A percentile compares a stretch with the other conserved stretches of the same genome.
These are phyloP conservation scores for Mizuhopecten yessoensis DNA, from an alignment of 1,140 invertebrate species.

Conservation along the genomic window DNA sequence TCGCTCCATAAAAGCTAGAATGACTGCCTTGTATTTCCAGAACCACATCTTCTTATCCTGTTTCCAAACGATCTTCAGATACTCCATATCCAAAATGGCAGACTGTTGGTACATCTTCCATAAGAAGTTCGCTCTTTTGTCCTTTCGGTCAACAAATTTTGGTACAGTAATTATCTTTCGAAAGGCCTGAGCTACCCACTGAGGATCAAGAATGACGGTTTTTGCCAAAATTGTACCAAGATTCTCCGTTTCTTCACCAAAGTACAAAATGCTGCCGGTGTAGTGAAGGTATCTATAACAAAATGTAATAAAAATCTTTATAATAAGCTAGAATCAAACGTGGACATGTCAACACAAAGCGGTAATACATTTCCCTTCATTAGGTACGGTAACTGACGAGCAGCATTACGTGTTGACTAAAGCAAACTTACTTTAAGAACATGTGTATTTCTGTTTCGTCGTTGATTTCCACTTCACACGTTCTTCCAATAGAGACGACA, in stretches of 20 bases:
- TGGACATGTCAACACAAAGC: background rate
- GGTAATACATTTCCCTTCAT: background rate
- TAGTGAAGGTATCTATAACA: background rate
- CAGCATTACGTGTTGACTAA: background rate
- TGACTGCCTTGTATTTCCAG: background rate
- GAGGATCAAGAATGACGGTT: background rate
- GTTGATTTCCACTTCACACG: background rate
- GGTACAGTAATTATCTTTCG: background rate
- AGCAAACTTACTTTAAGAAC: background rate
- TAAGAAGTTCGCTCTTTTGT: background rate
- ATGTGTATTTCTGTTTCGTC: background rate
- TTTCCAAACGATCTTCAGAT: background rate
- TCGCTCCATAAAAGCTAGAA: conserved; percentile 25
- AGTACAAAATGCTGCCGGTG: conserved; percentile 10
- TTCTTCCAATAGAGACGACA: background rate
- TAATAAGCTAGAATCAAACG: background rate
- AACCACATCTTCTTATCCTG: background rate
- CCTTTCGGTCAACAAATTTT: background rate
- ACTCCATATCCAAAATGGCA: background rate
- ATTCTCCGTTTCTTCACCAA: conserved; percentile 2
- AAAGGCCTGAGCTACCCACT: background rate
- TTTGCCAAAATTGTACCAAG: background rate
- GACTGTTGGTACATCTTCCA: background rate
- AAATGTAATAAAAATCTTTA: background rate
- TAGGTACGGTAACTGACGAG: no score